Base-by-base conservation (phyloP, 2,113 vertebrate genomes). In the Azemiops feae region DNA sequence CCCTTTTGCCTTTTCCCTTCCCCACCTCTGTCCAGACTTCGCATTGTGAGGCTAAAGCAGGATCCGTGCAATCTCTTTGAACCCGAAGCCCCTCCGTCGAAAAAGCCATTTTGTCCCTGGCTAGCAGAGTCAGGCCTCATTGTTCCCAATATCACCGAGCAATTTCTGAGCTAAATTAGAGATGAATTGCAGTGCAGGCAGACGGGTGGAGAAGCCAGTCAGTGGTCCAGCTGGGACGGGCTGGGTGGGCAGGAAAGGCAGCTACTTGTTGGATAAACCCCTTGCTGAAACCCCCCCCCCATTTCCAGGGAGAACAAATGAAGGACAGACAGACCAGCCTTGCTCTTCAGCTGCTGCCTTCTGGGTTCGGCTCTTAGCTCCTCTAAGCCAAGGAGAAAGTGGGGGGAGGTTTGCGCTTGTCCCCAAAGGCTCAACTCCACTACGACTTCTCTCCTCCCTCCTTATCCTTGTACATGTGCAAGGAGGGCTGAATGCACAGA, bases 41-140 rank as follows among this genome's bases (percentile, higher is more conserved):
- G 0, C 27, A 0, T 5, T 2, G 69, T 2, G 74, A 55, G 74
- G 11, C 25, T 16, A 52, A 50, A 23, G 27, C 6, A 34, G 54
- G 50, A 47, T 27, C 52, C 16, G 7, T 34, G 85, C 27, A 0
- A 0, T 81, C 55, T 14, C 52, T 50, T 39, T 0, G 22, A 87
- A 93, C 92, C 53, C 14, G 94, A 27, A 25, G 64, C 85, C 92
- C 94, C 92, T 86, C 22, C 5, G 16, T 45, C 3, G 4, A 16
- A 58, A 57, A 25, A 57, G 25, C 10, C 88, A 43, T 95, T 97
- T 94, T 91, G 45, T 87, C 93, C 39, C 57, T 91, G 95, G 94
- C 89, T 92, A 91, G 94, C 43, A 69, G 91, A 93, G 95, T 94
- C 94, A 95, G 96, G 94, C 92, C 92, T 96, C 93, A 22, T 95